A percentile compares a stretch with the other conserved stretches of the same genome.
Evolutionary conservation across 2,888 invertebrate species (phyloP).

Genomic region (Scaptodrosophila latifasciaeformis): DNA sequence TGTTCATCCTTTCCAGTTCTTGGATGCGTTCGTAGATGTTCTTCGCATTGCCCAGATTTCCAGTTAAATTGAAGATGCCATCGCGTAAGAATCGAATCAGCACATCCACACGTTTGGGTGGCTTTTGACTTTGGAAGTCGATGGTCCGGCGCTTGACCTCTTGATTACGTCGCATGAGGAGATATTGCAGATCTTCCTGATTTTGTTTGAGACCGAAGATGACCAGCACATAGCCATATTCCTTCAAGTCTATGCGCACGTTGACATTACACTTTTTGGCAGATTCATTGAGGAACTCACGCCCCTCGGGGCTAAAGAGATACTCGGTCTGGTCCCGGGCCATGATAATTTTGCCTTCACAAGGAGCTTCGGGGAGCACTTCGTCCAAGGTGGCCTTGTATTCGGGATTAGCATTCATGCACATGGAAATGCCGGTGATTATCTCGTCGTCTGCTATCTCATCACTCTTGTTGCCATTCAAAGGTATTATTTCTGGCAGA

Average conservation of each 20-base stretch:
- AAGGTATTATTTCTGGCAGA: constrained; percentile 71
- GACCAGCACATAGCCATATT: constrained; percentile 75
- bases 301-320: constrained; percentile 76
- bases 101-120: constrained; percentile 68
- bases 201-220: constrained; percentile 76
- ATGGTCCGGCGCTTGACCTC: constrained; percentile 50
- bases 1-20: constrained; percentile 75
- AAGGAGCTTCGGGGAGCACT: constrained; percentile 47
- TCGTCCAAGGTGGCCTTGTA: no score
- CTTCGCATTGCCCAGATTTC: constrained; percentile 77
- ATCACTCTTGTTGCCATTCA: constrained; percentile 15
- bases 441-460: constrained; percentile 17
- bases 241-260: constrained; percentile 71
- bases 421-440: constrained; percentile 56
- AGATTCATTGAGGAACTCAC: constrained; percentile 74
- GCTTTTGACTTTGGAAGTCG: constrained; percentile 56
- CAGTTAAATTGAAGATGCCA: constrained; percentile 57
- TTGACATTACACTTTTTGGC: constrained; percentile 71
- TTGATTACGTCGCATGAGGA: constrained; percentile 74
- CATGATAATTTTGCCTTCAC: constrained; percentile 76
- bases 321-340: constrained; percentile 76
- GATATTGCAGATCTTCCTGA: constrained; percentile 77
- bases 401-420: constrained; percentile 48
- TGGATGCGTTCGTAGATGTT: constrained; percentile 75
- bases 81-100: constrained; percentile 71